Percentiles rank a stretch among this genome's conserved stretches.
Conservation (phyloP, 2,888 invertebrate species). For the Phania funesta region DNA sequence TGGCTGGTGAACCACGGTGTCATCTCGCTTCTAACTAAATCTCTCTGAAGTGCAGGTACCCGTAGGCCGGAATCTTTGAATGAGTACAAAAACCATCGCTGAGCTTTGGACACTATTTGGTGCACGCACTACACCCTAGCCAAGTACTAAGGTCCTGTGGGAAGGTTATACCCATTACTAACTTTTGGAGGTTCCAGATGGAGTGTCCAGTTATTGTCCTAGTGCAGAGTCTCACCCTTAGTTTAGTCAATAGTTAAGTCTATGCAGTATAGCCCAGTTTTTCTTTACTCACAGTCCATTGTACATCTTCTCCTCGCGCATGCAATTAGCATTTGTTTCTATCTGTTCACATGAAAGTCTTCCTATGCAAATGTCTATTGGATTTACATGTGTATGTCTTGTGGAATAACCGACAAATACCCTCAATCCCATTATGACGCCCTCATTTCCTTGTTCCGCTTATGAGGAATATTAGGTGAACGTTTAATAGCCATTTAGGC, state of each 20-base stretch:
- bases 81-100: no score
- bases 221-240: no score
- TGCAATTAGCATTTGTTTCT: background rate
- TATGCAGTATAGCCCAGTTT: background rate
- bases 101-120: no score
- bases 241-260: background rate
- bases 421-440: background rate
- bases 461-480: slow-evolving; percentile 34
- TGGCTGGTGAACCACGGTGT: no score
- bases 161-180: no score
- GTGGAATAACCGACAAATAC: background rate
- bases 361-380: background rate
- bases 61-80: no score
- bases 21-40: no score
- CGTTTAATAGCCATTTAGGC: slow-evolving; percentile 59
- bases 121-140: no score
- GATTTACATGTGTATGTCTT: background rate
- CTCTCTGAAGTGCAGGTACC: no score
- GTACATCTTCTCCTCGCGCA: background rate
- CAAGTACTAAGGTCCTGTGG: no score
- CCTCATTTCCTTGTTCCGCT: background rate
- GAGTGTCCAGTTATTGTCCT: no score
- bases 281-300: background rate
- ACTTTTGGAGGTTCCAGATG: no score
- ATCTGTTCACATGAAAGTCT: background rate